These are phyloP conservation scores for Pyrrhura leucotis DNA, from an alignment of 2,797 vertebrate species.

Conservation along the genomic window DNA sequence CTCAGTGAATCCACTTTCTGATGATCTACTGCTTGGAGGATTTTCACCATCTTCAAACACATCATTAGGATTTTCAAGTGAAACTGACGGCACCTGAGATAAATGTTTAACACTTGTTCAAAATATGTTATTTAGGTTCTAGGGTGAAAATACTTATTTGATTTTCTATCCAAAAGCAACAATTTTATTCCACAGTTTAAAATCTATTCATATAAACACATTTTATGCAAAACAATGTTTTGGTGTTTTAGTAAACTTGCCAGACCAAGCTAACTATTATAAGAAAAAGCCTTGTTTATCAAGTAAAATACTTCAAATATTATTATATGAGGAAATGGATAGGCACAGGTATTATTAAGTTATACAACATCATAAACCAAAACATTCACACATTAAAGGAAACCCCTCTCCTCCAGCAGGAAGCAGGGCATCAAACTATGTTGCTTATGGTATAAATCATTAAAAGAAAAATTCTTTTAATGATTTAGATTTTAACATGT, in stretches of 20 bases:
- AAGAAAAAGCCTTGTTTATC: neutral
- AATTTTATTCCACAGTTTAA: neutral
- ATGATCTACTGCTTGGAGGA: conserved; percentile 81
- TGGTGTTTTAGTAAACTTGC: neutral
- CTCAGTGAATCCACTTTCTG: conserved; percentile 93
- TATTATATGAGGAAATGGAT: neutral
- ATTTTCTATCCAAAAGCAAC: neutral
- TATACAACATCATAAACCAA: neutral
- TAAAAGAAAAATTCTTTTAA: neutral
- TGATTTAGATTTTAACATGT: neutral
- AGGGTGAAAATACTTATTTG: neutral
- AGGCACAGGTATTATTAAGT: neutral
- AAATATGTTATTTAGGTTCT: neutral
- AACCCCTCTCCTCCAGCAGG: neutral
- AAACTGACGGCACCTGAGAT: conserved; percentile 72
- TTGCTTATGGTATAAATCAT: neutral
- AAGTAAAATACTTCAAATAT: neutral
- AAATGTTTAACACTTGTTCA: neutral
- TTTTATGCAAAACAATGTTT: neutral
- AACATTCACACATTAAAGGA: neutral
- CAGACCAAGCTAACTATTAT: neutral
- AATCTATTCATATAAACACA: neutral
- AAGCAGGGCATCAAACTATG: neutral
- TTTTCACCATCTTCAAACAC: conserved; percentile 90
- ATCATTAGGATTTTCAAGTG: conserved; percentile 81